Conservation (phyloP, 2,888 invertebrate species). For the Ptycholaimellus sp. region DNA sequence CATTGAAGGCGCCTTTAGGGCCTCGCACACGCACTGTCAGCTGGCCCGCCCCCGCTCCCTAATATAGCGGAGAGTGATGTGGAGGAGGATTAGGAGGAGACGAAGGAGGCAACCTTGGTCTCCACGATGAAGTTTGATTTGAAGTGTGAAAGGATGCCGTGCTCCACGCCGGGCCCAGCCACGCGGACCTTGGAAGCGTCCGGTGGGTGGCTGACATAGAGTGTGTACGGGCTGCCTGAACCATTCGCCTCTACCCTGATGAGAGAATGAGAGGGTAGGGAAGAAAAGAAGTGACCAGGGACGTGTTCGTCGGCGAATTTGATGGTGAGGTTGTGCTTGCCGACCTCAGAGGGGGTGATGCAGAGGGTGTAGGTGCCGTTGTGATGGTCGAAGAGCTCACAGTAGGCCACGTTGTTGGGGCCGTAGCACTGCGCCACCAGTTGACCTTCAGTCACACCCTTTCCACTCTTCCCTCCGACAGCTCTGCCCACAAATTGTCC, state of each 20-base stretch:
- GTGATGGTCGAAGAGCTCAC: constrained; percentile 78
- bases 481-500: background rate
- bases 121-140: constrained; percentile 94
- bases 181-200: constrained; percentile 94
- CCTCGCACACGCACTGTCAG: constrained; percentile 88
- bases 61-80: too few species aligned
- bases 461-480: background rate
- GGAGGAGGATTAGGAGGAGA: too few species aligned
- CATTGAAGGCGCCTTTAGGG: constrained; percentile 96
- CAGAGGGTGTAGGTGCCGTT: constrained; percentile 81
- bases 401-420: constrained; percentile 72
- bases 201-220: constrained; percentile 57
- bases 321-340: constrained; percentile 69
- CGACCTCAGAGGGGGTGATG: constrained; percentile 82
- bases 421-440: constrained; percentile 89
- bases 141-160: constrained; percentile 80
- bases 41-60: constrained; percentile 94
- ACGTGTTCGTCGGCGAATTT: constrained; percentile 44
- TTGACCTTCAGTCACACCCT: constrained; percentile 39
- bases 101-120: too few species aligned
- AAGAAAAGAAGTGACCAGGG: constrained; percentile 22
- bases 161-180: constrained; percentile 89
- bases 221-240: constrained; percentile 67
- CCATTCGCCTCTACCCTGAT: background rate
- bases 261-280: background rate